Base-by-base conservation (phyloP, 2,113 vertebrate genomes). In the Cyprinus carpio region DNA sequence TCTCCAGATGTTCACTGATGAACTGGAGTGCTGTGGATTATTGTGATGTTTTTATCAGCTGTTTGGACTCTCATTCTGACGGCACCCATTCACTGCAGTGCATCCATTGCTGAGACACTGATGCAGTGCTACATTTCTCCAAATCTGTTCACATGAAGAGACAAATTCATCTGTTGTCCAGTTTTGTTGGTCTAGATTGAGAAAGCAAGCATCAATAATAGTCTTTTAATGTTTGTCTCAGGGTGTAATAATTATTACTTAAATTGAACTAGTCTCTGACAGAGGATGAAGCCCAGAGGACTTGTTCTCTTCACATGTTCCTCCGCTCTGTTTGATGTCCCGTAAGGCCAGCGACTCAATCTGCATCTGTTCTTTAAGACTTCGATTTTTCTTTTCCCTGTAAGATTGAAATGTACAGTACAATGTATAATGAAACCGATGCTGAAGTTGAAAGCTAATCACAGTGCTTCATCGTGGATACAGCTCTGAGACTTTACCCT, bases 401-500 rank as follows among this genome's bases (percentile, higher is more conserved):
- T 34, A 40, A 4, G 2, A 13, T 25, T 16, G 23, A 46, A 31
- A 6, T 58, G 34, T 15, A 43, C 12, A n/a, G 25, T 12, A 37
- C 9, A 25, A 18, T 74, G 51, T 43, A 12, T 15, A 1, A 7
- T 0, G 6, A 31, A 67, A 3, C 20, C 23, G 23, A n/a, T n/a
- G 56, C 56, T 10, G 58, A 62, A 58, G 2, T 6, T 2, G 62
- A 65, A 34, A 69, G 3, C 13, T 65, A 16, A 29, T 65, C 25
- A 65, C 5, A 1, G 2, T 31, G 29, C 9, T 6, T 69, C 15
- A 10, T 69, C 31, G 20, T 10, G 16, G 29, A 34, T 6, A 34
- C 11, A 29, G 62, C 25, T 65, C 27, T 3, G 6, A 16, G 4
- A 25, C 23, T 75, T 69, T 74, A 90, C 93, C 95, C 90, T 34